phyloP scores from a whole-genome alignment of 2,113 vertebrate species.

The Anolis sagrei region DNA sequence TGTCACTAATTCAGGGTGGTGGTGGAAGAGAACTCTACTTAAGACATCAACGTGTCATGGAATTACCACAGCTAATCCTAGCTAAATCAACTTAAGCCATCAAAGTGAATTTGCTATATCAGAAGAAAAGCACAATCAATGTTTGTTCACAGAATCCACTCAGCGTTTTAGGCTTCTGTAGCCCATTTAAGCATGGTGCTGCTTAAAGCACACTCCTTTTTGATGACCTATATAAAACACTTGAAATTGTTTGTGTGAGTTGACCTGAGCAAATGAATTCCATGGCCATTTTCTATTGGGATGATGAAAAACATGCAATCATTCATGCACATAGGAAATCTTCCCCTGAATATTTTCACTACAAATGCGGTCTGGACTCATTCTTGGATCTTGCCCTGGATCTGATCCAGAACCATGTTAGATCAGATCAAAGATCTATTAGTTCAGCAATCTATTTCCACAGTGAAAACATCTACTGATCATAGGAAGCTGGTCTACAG shows the following conservation, averaged over 20 bases:
- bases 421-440: not conserved
- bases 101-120: conserved; percentile 25
- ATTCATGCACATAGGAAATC: not conserved
- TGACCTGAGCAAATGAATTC: not conserved
- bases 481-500: not conserved
- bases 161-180: not conserved
- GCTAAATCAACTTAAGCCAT: conserved; percentile 40
- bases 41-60: conserved; percentile 24
- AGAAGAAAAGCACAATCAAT: conserved; percentile 21
- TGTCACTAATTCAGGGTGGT: conserved; percentile 36
- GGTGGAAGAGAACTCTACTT: conserved; percentile 3
- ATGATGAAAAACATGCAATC: not conserved
- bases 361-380: not conserved
- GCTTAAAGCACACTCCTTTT: not conserved
- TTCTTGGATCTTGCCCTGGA: not conserved
- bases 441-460: not conserved
- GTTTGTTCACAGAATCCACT: not conserved
- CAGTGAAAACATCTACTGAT: not conserved
- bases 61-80: conserved; percentile 25
- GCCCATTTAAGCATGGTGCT: not conserved
- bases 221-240: not conserved
- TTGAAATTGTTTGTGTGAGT: not conserved
- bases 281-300: not conserved
- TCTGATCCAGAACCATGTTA: not conserved
- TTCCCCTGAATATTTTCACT: not conserved